Evolutionary conservation across 2,797 vertebrate genomes (phyloP), one percentile per base, ranked within the genome.

Genomic region (Halcyon smyrnensis): DNA sequence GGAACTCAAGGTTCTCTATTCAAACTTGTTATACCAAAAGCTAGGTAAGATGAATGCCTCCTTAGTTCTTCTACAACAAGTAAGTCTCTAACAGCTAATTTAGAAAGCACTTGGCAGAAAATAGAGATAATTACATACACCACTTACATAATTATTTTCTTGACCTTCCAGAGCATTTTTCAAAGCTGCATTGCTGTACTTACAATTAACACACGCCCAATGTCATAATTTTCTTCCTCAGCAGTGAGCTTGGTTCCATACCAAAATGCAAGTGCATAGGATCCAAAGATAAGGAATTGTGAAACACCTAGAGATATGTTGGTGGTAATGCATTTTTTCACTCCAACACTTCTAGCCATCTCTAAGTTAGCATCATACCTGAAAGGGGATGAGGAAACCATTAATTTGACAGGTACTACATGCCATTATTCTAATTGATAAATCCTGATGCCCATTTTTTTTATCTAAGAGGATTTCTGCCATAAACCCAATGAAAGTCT

Each of bases 241-340:
- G 93, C 73, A 53, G 97, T 97, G n/a, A 98, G 97, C 39, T 98
- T 98, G 48, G 98, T 98, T 81, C 98, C 98, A 15, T 98, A 98
- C 98, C 98, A 98, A 93, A 98, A 98, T 7, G 96, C 98, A 92
- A 98, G 95, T 1, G 98, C 98, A 46, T 98, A 98, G 8, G 98
- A 97, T 69, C 78, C 98, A 95, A 97, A 98, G 73, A 98, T 96
- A 27, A 98, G 57, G 84, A 98, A 98, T 63, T 98, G 96, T 15
- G 98, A 95, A 46, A 98, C 25, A 32, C 98, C 98, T 76, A 98
- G 65, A n/a, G 98, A 97, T 46, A 84, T 74, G 62, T 97, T 98
- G 34, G 97, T 98, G 24, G 94, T 98, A 67, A 98, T 96, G 21
- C 97, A 92, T 92, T 98, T 98, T 96, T 98, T 98, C 27, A 98